Conservation (phyloP, 2,113 vertebrate species). For the Myotis lucifugus region DNA sequence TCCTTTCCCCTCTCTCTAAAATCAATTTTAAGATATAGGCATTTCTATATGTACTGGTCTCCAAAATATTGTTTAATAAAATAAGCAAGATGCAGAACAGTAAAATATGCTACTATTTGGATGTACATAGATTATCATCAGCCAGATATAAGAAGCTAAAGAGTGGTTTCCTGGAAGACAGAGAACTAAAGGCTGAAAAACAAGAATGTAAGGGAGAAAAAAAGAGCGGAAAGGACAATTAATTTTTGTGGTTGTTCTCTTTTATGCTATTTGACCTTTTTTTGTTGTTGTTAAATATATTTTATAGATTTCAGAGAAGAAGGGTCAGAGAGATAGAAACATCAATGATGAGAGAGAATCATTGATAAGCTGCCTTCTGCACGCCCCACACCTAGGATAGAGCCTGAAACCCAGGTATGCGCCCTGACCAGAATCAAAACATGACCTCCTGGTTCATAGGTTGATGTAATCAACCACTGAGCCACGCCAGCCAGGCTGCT, state of each 20-base stretch:
- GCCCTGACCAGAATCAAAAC: no score
- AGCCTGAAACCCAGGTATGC: no score
- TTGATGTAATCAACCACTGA: no score
- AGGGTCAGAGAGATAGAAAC: no score
- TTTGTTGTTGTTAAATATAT: background rate
- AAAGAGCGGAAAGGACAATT: background rate
- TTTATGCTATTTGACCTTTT: background rate
- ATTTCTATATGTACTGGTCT: background rate
- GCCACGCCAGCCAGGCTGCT: no score
- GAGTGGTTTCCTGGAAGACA: background rate
- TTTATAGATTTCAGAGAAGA: no score
- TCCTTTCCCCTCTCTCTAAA: background rate
- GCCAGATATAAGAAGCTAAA: background rate
- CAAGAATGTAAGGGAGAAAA: background rate
- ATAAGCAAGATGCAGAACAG: background rate
- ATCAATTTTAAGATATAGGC: background rate
- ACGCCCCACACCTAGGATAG: no score
- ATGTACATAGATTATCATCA: background rate
- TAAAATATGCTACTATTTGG: background rate
- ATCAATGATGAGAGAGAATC: no score
- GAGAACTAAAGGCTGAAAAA: background rate
- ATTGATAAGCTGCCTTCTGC: no score
- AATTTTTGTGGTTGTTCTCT: background rate
- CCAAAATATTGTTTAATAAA: conserved; percentile 31
- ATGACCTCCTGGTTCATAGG: no score